Evolutionary conservation across 2,888 invertebrate genomes (phyloP).

Genomic region (Athetis lepigone): DNA sequence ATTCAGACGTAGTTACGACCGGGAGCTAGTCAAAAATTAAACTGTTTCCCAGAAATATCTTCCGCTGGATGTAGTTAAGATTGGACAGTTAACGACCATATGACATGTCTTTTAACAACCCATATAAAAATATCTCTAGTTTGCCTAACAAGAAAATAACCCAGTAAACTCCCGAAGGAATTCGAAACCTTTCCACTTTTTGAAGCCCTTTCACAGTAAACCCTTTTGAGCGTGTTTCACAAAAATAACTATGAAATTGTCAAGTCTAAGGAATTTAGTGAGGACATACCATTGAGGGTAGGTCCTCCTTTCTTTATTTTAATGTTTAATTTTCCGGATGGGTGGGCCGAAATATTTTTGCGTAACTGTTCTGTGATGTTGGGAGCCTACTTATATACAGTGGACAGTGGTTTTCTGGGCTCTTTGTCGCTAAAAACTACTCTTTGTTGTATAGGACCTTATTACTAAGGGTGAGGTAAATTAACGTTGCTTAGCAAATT

Average conservation of each 20-base stretch:
- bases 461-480: too few species aligned
- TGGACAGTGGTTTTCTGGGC: too few species aligned
- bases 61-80: too few species aligned
- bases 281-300: constrained; percentile 20
- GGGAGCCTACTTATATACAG: too few species aligned
- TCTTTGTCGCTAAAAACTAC: too few species aligned
- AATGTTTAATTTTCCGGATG: constrained; percentile 25
- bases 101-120: too few species aligned
- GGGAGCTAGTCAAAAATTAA: too few species aligned
- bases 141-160: constrained; percentile 8
- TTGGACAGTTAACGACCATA: too few species aligned
- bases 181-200: constrained; percentile 35
- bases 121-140: neutral
- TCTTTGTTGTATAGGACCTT: too few species aligned
- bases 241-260: constrained; percentile 54
- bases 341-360: neutral
- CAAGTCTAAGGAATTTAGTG: constrained; percentile 18
- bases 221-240: constrained; percentile 40
- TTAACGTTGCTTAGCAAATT: too few species aligned
- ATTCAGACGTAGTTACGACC: too few species aligned
- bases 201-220: constrained; percentile 12
- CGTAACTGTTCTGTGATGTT: neutral
- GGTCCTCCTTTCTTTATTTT: constrained; percentile 3
- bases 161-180: constrained; percentile 31
- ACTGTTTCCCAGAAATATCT: too few species aligned